Evolutionary conservation across 2,888 invertebrate genomes (phyloP).

Genomic region (Bombylius major): DNA sequence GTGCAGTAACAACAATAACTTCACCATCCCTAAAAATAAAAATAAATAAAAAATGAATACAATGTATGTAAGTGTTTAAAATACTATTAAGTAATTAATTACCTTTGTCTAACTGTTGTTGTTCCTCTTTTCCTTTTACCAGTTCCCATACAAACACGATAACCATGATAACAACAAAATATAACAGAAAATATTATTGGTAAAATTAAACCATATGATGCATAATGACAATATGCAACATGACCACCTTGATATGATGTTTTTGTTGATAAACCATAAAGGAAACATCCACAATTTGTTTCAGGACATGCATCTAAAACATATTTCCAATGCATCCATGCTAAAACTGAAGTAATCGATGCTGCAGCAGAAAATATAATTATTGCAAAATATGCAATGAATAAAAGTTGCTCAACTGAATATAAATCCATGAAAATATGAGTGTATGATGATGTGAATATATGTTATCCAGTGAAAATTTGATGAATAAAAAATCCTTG

Average conservation of each 20-base stretch:
- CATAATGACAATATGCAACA: conserved; percentile 50
- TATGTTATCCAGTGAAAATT: too few relatives aligned
- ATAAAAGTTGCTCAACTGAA: conserved; percentile 27
- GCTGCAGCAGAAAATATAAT: conserved; percentile 27
- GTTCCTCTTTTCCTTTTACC: conserved; percentile 36
- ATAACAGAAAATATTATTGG: conserved; percentile 48
- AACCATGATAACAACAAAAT: conserved; percentile 56
- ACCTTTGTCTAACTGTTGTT: conserved; percentile 34
- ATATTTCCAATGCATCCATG: conserved; percentile 55
- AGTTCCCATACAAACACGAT: conserved; percentile 50
- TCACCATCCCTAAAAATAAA: conserved; percentile 49
- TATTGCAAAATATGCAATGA: conserved; percentile 30
- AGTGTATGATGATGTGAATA: too few relatives aligned
- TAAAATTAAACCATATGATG: conserved; percentile 52
- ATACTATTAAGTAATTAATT: conserved; percentile 2
- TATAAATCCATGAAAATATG: conserved; percentile 26
- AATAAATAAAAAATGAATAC: neutral
- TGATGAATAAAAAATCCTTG: too few relatives aligned
- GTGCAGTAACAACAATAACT: conserved; percentile 48
- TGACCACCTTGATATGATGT: conserved; percentile 53
- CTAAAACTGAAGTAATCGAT: conserved; percentile 41
- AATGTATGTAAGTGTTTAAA: neutral
- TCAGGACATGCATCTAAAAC: conserved; percentile 54
- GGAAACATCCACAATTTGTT: conserved; percentile 55
- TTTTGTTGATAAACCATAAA: conserved; percentile 48